Evolutionary conservation across 2,113 vertebrate species (phyloP).

Genomic region (Miniopterus natalensis): DNA sequence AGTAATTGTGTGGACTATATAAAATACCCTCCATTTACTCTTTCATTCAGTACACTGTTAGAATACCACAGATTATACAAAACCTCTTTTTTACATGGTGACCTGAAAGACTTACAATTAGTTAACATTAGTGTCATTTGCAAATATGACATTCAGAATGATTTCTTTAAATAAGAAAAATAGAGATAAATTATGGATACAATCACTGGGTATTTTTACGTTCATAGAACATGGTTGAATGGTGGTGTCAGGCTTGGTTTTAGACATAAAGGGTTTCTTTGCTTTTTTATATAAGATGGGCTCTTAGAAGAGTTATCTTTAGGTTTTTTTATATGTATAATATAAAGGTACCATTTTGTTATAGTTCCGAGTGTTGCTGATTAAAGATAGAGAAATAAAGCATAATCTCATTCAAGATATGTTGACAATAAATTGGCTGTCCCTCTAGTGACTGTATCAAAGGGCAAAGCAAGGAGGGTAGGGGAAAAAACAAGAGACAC

Average conservation of each 20-base stretch:
- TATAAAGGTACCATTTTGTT: slow-evolving; percentile 45
- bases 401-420: not conserved
- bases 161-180: slow-evolving; percentile 33
- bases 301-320: slow-evolving; percentile 54
- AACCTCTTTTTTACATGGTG: slow-evolving; percentile 7
- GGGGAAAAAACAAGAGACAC: not conserved
- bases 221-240: slow-evolving; percentile 23
- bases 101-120: slow-evolving; percentile 41
- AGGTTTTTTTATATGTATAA: not conserved
- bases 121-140: slow-evolving; percentile 51
- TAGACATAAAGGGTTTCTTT: slow-evolving; percentile 20
- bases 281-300: not conserved
- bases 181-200: not conserved
- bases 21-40: not conserved
- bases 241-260: not conserved
- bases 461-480: not conserved
- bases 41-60: not conserved
- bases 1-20: not conserved
- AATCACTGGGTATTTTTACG: not conserved
- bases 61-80: not conserved
- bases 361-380: not conserved
- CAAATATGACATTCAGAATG: not conserved
- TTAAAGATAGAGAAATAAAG: slow-evolving; percentile 40
- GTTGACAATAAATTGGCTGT: not conserved
- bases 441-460: not conserved